Evolutionary conservation across 2,888 invertebrate species (phyloP), one percentile per base, ranked within the genome.

Genomic region (Panzeria rudis): DNA sequence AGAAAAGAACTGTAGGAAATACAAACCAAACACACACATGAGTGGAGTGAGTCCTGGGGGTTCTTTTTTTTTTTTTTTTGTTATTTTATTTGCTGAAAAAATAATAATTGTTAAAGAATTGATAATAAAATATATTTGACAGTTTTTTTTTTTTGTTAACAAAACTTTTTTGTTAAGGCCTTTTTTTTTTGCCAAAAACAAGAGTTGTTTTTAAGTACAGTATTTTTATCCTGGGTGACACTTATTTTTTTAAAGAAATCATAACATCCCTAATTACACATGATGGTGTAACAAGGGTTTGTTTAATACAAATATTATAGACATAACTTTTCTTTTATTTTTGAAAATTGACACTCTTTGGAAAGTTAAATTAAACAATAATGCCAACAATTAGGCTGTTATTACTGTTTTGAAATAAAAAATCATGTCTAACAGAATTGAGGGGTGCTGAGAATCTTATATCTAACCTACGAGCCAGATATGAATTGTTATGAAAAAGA

Each of bases 81-180:
- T 5, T 35, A 8, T 52, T 54, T 35, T n/a, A 38, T 50, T 52
- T 73, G 29, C 15, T 66, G 17, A 69, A 62, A 52, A 68, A 80
- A 77, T 2, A 62, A 77, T 78, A 85, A 85, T 85, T 79, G 61
- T 71, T 61, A 47, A 59, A 69, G 56, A 71, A 85, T 79, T 85
- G 82, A 75, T 79, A 82, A 85, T 79, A 85, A 82, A 85, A 85
- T 85, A 64, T 79, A 79, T 82, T 56, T 85, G 85, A 85, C 82
- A 85, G 82, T 71, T 82, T 66, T 61, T 52, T 71, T n/a, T 73
- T 3, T 41, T 61, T 61, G 13, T 61, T 54, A n/a, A 64, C 29
- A 20, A 47, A 25, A 66, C 41, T 77, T 72, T 47, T 47, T 20
- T 47, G 13, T 64, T 3, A 4, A 4, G 54, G n/a, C 23, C 3